Base-by-base conservation (phyloP, 2,888 invertebrate species). In the Oxystoma pomonae region DNA sequence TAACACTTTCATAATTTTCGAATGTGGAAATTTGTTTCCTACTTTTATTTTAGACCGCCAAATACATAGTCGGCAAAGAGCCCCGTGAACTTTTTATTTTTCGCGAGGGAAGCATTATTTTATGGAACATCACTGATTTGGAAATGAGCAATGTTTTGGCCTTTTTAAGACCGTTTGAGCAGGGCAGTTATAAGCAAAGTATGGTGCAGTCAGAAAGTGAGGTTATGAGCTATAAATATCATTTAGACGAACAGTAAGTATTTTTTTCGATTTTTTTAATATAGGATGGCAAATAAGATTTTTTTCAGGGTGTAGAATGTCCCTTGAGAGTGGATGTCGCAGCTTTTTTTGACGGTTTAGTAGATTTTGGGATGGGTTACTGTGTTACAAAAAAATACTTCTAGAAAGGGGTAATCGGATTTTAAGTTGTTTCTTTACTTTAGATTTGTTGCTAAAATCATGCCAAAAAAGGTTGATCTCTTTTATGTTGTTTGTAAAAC, bases 31-130 rank as follows among this genome's bases (percentile, higher is more conserved):
- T n/a, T n/a, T n/a, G n/a, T n/a, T n/a, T n/a, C n/a, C n/a, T n/a
- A n/a, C n/a, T n/a, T 35, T 35, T 35, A 35, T 35, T 62, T 51
- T 59, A 66, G 66, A 49, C 62, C n/a, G 94, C 96, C 0, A 92
- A 92, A 71, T 95, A 95, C 79, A 85, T 86, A 63, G 85, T 94
- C 0, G 90, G 86, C 0, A 74, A 82, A 20, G 94, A 94, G 73
- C 86, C 89, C 0, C 82, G 95, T 7, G 94, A 96, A 79, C 90
- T 96, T 68, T 93, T 92, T 76, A 92, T 96, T 79, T 96, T 94
- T 77, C 85, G 92, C 49, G 95, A 96, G 78, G 98, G 98, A 0
- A 90, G 91, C 1, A 87, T 93, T 0, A 93, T 96, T 0, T 88
- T 96, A 78, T 96, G 96, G 96, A 96, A 96, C 78, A 87, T 93